Evolutionary conservation across 1,140 invertebrate genomes (phyloP).

Genomic region (Aplysia californica): DNA sequence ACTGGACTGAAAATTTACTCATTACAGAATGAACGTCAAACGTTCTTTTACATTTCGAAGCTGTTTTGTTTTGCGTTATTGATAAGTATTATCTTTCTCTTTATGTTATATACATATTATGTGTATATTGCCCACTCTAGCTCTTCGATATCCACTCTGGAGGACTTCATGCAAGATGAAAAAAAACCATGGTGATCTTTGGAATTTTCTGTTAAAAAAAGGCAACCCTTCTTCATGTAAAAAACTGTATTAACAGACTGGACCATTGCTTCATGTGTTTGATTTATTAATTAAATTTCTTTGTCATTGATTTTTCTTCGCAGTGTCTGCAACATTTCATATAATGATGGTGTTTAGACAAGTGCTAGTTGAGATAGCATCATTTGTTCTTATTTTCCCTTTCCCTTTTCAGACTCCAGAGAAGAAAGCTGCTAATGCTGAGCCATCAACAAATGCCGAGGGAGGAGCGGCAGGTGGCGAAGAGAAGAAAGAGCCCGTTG

Average conservation of each 20-base stretch:
- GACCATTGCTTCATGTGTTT: not conserved
- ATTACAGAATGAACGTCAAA: too few species aligned
- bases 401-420: slow-evolving; percentile 5
- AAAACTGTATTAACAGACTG: not conserved
- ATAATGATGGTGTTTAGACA: too few species aligned
- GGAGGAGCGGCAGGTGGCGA: not conserved
- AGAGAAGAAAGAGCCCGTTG: slow-evolving; percentile 4
- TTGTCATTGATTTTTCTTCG: not conserved
- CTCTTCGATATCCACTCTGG: too few species aligned
- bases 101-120: too few species aligned
- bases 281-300: not conserved
- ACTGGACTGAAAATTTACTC: too few species aligned
- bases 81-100: too few species aligned
- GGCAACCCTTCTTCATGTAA: not conserved
- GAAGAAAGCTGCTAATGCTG: slow-evolving; percentile 7
- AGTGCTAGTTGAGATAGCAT: not conserved
- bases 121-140: too few species aligned
- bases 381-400: not conserved
- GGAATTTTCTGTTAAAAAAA: not conserved
- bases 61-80: too few species aligned
- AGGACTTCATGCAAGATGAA: not conserved
- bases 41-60: too few species aligned
- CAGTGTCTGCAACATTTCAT: not conserved
- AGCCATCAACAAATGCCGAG: not conserved
- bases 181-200: not conserved